Percentiles rank a stretch among this genome's conserved stretches.
phyloP scores from a whole-genome alignment of 1,140 invertebrate species.

The Neodiprion lecontei region DNA sequence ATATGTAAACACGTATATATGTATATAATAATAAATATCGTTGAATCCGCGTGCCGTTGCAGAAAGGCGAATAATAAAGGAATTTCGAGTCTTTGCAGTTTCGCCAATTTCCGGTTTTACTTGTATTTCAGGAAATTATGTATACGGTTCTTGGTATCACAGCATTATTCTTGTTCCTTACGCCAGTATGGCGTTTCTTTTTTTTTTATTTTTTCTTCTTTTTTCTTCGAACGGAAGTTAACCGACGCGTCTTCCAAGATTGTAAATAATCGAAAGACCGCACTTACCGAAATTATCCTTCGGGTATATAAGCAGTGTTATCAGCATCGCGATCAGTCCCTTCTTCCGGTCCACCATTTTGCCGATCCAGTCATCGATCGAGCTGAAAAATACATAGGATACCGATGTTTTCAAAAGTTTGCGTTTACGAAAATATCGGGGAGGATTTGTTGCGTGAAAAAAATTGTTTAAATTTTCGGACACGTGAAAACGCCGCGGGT shows the following conservation, averaged over 20 bases:
- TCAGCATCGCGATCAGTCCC: conserved; percentile 41
- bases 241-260: background rate
- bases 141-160: background rate
- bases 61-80: background rate
- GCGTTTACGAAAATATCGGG: too few relatives aligned
- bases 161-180: too few relatives aligned
- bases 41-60: too few relatives aligned
- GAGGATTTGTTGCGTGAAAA: background rate
- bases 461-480: background rate
- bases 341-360: conserved; percentile 50
- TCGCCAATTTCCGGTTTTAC: background rate
- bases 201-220: background rate
- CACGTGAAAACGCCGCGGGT: too few relatives aligned
- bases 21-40: too few relatives aligned
- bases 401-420: background rate
- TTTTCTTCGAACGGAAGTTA: background rate
- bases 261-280: too few relatives aligned
- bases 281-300: conserved; percentile 52
- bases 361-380: conserved; percentile 29
- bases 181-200: background rate
- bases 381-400: conserved; percentile 30
- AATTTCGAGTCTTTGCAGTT: background rate
- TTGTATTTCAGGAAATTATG: background rate
- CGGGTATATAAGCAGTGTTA: conserved; percentile 50
- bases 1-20: too few relatives aligned